phyloP scores from a whole-genome alignment of 2,797 vertebrate genomes.

The Sardinella longiceps region DNA sequence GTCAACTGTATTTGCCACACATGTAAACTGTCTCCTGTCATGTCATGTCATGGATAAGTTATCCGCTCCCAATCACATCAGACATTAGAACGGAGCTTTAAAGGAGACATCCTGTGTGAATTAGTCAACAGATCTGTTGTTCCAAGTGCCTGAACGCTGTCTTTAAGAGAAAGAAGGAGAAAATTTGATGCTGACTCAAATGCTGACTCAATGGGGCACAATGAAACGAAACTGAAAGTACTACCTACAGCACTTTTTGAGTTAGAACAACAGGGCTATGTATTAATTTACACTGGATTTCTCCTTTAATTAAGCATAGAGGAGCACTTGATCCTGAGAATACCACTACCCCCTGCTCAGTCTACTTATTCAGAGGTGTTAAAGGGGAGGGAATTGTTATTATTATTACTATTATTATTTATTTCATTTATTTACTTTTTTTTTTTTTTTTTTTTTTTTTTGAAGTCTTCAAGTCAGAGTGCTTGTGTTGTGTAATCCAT shows the following conservation, averaged over 20 bases:
- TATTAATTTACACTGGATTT: too few species aligned
- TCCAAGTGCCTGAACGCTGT: too few species aligned
- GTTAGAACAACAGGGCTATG: too few species aligned
- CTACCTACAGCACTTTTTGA: too few species aligned
- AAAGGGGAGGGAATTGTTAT: not conserved
- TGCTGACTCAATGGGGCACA: too few species aligned
- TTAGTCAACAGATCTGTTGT: too few species aligned
- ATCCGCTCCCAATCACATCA: not conserved
- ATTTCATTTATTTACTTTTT: slow-evolving; percentile 5
- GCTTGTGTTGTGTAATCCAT: not conserved
- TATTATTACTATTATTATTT: too few species aligned
- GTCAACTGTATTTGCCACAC: slow-evolving; percentile 36
- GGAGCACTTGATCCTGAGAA: not conserved
- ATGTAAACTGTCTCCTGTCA: slow-evolving; percentile 2
- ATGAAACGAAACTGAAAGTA: too few species aligned
- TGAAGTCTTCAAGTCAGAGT: not conserved
- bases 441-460: not conserved
- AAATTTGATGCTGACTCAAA: too few species aligned
- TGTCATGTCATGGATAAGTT: too few species aligned
- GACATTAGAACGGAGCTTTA: not conserved
- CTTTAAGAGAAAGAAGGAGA: too few species aligned
- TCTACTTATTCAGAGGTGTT: not conserved
- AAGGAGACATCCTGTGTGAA: too few species aligned
- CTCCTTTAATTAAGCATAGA: not conserved
- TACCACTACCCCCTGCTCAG: not conserved